These are phyloP conservation scores for Xiphophorus couchianus DNA, from an alignment of 2,113 vertebrate genomes.

Conservation along the genomic window DNA sequence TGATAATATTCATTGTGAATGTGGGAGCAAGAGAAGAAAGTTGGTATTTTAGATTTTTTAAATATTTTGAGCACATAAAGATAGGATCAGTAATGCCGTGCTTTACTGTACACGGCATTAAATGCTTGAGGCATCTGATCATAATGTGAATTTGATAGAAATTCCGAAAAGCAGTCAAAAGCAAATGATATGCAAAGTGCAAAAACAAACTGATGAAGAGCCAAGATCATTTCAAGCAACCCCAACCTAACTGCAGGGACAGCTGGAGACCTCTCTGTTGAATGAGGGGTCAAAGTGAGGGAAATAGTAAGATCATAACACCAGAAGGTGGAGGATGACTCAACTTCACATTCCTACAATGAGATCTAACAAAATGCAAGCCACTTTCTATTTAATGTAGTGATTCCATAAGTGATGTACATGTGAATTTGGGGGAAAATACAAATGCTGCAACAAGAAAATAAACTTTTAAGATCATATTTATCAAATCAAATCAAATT, in stretches of 20 bases:
- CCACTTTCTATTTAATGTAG: too few species aligned
- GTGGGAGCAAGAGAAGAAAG: not conserved
- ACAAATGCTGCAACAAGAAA: not conserved
- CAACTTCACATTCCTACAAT: too few species aligned
- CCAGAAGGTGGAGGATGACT: too few species aligned
- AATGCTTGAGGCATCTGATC: conserved; percentile 15
- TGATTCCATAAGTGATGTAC: too few species aligned
- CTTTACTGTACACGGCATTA: conserved; percentile 16
- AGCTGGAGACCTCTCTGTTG: too few species aligned
- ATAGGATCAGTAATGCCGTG: too few species aligned
- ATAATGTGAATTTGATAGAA: conserved; percentile 3
- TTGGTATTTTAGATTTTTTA: not conserved
- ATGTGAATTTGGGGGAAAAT: too few species aligned
- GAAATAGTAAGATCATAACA: too few species aligned
- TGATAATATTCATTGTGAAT: not conserved
- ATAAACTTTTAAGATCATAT: not conserved
- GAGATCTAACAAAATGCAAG: too few species aligned
- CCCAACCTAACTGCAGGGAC: too few species aligned
- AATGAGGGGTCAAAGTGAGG: too few species aligned
- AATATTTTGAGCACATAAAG: not conserved
- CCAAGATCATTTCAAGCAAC: conserved; percentile 16
- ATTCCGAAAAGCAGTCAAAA: not conserved
- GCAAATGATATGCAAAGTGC: conserved; percentile 14
- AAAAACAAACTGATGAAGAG: not conserved
- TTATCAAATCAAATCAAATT: too few species aligned